phyloP scores from a whole-genome alignment of 2,888 invertebrate species.

The Ichneumoninae sp. region DNA sequence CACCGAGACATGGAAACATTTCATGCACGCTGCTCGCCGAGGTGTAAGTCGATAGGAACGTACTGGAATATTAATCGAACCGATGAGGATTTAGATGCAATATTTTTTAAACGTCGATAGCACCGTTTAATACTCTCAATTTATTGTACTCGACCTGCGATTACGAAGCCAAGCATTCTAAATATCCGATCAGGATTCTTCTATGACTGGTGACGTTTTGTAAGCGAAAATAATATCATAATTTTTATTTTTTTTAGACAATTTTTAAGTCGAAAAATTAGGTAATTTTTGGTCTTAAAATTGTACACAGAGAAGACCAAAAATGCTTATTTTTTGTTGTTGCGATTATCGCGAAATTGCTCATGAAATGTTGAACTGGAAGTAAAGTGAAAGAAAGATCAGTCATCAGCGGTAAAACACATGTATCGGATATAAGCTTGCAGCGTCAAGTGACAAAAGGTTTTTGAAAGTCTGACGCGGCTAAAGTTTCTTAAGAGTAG shows the following conservation, averaged over 20 bases:
- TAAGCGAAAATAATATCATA: neutral
- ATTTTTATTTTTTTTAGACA: neutral
- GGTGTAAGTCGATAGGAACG: conserved; percentile 23
- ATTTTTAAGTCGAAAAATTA: too few species aligned
- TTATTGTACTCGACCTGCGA: neutral
- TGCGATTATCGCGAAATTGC: neutral
- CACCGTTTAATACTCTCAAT: neutral
- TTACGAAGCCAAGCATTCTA: neutral
- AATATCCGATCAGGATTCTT: neutral
- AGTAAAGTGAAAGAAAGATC: neutral
- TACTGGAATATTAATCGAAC: conserved; percentile 18
- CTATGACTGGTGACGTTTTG: neutral
- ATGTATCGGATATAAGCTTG: neutral
- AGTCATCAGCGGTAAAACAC: neutral
- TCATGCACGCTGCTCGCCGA: conserved; percentile 17
- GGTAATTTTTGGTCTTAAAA: too few species aligned
- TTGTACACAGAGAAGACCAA: neutral
- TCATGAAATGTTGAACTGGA: neutral
- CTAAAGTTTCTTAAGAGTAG: neutral
- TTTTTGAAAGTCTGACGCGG: neutral
- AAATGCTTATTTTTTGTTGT: neutral
- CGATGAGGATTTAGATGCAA: neutral
- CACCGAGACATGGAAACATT: conserved; percentile 22
- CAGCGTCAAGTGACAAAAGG: neutral
- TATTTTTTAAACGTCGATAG: neutral